phyloP scores from a whole-genome alignment of 2,113 vertebrate genomes.

The Sphyrna mokarran region DNA sequence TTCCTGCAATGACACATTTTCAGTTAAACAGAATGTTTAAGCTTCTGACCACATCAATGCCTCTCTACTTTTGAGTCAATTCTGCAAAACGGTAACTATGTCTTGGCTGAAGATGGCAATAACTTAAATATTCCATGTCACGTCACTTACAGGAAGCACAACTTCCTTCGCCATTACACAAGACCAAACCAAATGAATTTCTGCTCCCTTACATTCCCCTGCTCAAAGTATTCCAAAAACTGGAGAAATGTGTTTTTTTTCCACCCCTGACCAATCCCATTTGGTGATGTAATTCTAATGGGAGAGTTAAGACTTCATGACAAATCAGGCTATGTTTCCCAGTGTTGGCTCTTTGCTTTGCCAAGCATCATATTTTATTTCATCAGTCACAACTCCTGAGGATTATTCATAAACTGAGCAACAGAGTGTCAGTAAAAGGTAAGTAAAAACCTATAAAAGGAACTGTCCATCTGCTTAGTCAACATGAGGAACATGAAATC shows the following conservation, averaged over 20 bases:
- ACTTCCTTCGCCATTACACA: constrained; percentile 31
- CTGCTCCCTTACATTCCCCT: constrained; percentile 6
- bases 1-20: background rate
- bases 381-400: constrained; percentile 25
- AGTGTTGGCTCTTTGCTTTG: constrained; percentile 17
- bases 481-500: constrained; percentile 21
- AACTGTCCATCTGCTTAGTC: constrained; percentile 29
- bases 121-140: background rate
- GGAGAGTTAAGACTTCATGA: constrained; percentile 27
- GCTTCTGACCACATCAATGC: background rate
- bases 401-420: constrained; percentile 14
- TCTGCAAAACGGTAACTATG: constrained; percentile 8
- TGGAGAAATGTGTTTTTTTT: constrained; percentile 26
- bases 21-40: background rate
- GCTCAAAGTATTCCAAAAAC: constrained; percentile 11
- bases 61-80: background rate
- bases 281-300: constrained; percentile 32
- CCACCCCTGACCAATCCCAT: constrained; percentile 30
- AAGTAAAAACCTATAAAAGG: constrained; percentile 4
- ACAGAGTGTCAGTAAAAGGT: constrained; percentile 18
- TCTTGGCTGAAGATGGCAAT: background rate
- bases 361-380: constrained; percentile 32
- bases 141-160: constrained; percentile 5
- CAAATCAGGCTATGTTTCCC: constrained; percentile 29
- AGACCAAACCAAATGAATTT: constrained; percentile 29